Conservation (phyloP, 2,113 vertebrate genomes). For the Hepsetus odoe region DNA sequence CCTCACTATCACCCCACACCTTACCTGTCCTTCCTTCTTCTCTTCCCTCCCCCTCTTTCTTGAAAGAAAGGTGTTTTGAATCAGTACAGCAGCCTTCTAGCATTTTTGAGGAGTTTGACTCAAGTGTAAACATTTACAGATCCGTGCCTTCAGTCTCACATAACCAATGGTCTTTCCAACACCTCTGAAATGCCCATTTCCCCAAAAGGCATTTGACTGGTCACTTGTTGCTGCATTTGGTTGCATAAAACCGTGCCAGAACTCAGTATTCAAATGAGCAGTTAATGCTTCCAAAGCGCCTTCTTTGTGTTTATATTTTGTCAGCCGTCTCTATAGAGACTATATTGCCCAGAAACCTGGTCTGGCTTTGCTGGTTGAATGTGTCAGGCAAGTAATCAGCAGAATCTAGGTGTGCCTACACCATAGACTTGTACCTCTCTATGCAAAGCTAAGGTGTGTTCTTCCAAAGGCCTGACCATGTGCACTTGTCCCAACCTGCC, state of each 20-base stretch:
- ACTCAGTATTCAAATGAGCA: neutral
- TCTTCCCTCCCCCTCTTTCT: neutral
- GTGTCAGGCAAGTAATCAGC: conserved; percentile 20
- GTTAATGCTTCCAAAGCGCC: neutral
- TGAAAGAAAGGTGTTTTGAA: conserved; percentile 8
- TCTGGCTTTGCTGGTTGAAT: neutral
- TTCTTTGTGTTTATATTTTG: conserved; percentile 28
- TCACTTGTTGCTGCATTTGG: neutral
- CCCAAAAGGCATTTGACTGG: neutral
- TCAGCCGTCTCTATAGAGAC: conserved; percentile 36
- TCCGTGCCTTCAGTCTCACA: neutral
- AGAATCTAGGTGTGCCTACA: conserved; percentile 42
- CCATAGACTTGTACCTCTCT: conserved; percentile 1
- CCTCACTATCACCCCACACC: neutral
- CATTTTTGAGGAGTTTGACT: neutral
- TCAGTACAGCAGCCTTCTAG: neutral
- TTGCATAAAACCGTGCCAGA: neutral
- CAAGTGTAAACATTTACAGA: neutral
- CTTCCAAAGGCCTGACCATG: neutral
- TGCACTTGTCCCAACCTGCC: conserved; percentile 45
- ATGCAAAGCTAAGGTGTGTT: conserved; percentile 39
- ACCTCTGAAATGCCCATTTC: neutral
- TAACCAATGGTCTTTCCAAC: neutral
- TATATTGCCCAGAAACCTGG: neutral
- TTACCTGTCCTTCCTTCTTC: neutral